A percentile compares a stretch with the other conserved stretches of the same genome.
Evolutionary conservation across 2,797 vertebrate genomes (phyloP).

Genomic region (Muraenolepis orangiensis): DNA sequence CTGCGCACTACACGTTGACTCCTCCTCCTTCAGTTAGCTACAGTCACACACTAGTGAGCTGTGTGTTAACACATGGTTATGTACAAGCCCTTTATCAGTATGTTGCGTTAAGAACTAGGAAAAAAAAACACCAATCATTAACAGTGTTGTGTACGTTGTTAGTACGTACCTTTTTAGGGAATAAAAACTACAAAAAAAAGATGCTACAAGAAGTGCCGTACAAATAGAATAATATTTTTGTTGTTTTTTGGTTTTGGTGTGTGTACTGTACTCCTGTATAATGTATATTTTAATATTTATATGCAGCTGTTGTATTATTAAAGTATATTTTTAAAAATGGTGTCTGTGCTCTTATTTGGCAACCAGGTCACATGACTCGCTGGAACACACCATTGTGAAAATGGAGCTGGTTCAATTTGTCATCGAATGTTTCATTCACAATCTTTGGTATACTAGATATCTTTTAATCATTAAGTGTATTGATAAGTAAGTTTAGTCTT

Average conservation of each 20-base stretch:
- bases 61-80: constrained; percentile 59
- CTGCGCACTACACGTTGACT: neutral
- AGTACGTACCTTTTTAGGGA: constrained; percentile 4
- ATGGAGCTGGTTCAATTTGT: neutral
- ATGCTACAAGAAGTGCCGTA: constrained; percentile 73
- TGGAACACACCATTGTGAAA: neutral
- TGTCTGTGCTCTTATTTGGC: constrained; percentile 1
- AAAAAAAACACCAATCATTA: constrained; percentile 15
- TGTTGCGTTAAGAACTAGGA: constrained; percentile 54
- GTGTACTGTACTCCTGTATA: constrained; percentile 75
- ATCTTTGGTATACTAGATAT: too few relatives aligned
- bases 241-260: constrained; percentile 66
- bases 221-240: constrained; percentile 76
- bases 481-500: neutral
- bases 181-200: constrained; percentile 25
- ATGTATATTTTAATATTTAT: constrained; percentile 82
- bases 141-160: neutral
- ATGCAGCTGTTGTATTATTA: constrained; percentile 79
- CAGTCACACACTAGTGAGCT: constrained; percentile 56
- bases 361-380: neutral
- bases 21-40: neutral
- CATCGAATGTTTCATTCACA: neutral
- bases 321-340: constrained; percentile 78
- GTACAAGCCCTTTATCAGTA: constrained; percentile 62
- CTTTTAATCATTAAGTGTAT: too few relatives aligned